These are phyloP conservation scores for Otus scops DNA, from an alignment of 2,797 vertebrate genomes.

Conservation along the genomic window DNA sequence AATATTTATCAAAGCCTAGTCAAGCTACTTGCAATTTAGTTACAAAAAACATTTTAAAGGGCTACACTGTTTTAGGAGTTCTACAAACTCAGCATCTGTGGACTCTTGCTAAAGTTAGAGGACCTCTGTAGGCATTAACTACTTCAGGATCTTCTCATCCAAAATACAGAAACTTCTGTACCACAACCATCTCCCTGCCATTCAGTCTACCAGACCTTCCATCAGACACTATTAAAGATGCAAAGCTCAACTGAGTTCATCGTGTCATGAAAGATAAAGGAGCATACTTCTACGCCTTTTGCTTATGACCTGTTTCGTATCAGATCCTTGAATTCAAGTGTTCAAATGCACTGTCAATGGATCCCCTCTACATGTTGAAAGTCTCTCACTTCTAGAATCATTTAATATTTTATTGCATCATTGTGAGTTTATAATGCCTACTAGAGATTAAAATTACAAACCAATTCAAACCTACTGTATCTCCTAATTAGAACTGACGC, in stretches of 20 bases:
- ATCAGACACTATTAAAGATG: not conserved
- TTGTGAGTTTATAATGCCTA: not conserved
- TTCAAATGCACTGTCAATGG: not conserved
- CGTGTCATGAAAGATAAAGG: accelerated
- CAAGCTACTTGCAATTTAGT: not conserved
- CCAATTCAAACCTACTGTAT: not conserved
- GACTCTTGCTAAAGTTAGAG: not conserved
- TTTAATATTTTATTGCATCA: not conserved
- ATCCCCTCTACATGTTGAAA: not conserved
- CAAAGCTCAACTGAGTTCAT: not conserved
- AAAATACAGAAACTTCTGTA: not conserved
- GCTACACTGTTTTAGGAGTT: not conserved
- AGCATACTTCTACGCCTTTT: not conserved
- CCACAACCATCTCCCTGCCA: not conserved
- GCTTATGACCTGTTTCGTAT: not conserved
- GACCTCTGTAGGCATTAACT: not conserved
- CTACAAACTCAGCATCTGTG: not conserved
- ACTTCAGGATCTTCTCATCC: not conserved
- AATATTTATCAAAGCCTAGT: not conserved
- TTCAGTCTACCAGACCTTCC: not conserved
- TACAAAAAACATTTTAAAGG: not conserved
- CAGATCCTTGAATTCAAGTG: not conserved
- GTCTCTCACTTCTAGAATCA: not conserved
- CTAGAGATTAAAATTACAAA: not conserved
- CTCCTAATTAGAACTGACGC: not conserved